Conservation (phyloP, 1,140 invertebrate species). For the Drosophila cardini region DNA sequence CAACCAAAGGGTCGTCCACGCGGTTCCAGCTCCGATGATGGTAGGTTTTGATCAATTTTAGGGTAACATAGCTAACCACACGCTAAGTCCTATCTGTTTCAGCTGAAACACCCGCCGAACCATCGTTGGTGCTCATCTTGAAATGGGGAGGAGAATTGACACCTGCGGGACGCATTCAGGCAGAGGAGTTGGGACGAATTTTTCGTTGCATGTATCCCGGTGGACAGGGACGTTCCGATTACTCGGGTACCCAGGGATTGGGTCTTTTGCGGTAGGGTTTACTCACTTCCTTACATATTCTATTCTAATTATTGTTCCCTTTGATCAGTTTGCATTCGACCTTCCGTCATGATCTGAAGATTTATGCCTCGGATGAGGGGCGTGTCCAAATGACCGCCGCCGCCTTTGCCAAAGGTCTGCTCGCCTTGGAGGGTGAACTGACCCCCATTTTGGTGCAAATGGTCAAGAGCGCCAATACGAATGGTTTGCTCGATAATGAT, state of each 20-base stretch:
- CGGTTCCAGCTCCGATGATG: conserved; percentile 97
- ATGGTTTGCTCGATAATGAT: conserved; percentile 98
- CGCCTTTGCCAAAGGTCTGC: conserved; percentile 98
- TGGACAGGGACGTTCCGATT: conserved; percentile 91
- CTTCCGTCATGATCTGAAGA: conserved; percentile 99
- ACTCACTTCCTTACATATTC: neutral
- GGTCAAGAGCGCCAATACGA: conserved; percentile 99
- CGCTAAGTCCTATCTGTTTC: conserved; percentile 49
- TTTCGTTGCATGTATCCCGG: conserved; percentile 99
- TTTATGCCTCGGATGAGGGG: conserved; percentile 99
- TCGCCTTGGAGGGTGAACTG: conserved; percentile 98
- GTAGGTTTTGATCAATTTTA: conserved; percentile 86
- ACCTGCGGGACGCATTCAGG: conserved; percentile 98
- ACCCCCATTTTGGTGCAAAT: conserved; percentile 99
- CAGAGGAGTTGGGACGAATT: conserved; percentile 98
- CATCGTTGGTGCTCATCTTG: conserved; percentile 96
- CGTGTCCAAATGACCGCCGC: conserved; percentile 99
- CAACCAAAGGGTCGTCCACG: conserved; percentile 97
- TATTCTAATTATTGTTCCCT: neutral
- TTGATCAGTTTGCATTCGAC: conserved; percentile 95
- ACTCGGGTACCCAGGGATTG: conserved; percentile 93
- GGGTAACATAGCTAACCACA: conserved; percentile 36
- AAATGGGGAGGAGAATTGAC: conserved; percentile 99
- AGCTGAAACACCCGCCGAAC: conserved; percentile 92
- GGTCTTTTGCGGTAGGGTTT: conserved; percentile 89